Conservation (phyloP, 2,797 vertebrate species). For the Novumbra hubbsi region DNA sequence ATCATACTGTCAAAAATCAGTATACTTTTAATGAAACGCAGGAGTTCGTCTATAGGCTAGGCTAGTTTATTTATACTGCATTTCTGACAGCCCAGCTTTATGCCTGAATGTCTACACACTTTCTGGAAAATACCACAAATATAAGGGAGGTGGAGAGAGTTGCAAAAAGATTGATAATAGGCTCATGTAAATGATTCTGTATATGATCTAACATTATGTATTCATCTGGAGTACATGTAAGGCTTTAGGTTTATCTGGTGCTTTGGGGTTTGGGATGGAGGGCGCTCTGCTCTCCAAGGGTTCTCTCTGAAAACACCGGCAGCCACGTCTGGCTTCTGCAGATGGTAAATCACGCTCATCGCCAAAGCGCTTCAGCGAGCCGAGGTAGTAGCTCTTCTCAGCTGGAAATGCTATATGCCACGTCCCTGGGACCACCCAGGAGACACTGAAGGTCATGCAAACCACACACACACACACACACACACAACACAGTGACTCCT, state of each 20-base stretch:
- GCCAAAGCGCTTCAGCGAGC: conserved; percentile 50
- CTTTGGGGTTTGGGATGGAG: conserved; percentile 42
- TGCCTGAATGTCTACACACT: too few relatives aligned
- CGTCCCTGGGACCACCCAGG: conserved; percentile 69
- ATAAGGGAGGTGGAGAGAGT: neutral
- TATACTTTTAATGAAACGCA: too few relatives aligned
- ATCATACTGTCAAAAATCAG: too few relatives aligned
- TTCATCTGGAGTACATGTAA: conserved; percentile 17
- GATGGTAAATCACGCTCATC: conserved; percentile 61
- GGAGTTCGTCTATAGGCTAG: too few relatives aligned
- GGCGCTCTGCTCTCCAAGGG: conserved; percentile 47
- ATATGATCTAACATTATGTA: neutral
- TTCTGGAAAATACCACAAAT: too few relatives aligned
- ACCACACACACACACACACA: conserved; percentile 19
- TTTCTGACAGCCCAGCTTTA: too few relatives aligned
- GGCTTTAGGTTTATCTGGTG: conserved; percentile 45
- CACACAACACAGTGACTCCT: conserved; percentile 6
- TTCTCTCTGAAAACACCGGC: conserved; percentile 60
- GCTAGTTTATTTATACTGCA: too few relatives aligned
- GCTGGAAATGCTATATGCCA: conserved; percentile 69
- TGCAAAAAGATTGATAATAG: neutral
- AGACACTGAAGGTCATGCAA: conserved; percentile 33
- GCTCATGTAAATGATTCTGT: neutral
- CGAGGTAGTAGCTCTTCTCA: conserved; percentile 41
- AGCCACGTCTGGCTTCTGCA: conserved; percentile 61